Evolutionary conservation across 1,140 invertebrate species (phyloP), one percentile per base, ranked within the genome.

Genomic region (Listronotus oregonensis): DNA sequence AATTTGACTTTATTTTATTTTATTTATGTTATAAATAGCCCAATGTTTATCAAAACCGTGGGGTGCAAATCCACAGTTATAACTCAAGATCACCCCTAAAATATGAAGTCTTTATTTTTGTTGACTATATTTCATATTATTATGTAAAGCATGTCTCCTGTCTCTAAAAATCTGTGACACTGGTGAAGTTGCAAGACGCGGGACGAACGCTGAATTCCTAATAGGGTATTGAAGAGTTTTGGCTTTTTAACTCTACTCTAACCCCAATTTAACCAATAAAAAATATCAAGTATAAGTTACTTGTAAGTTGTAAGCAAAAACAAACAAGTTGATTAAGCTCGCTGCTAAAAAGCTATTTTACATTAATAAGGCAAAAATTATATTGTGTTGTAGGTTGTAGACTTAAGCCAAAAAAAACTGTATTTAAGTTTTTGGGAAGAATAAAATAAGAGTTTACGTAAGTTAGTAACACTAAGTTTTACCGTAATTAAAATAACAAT

Each of bases 111-210:
- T 61, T 61, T 51, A 61, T 52, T 61, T 61, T 61, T 18, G 58
- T 51, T 51, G 58, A 49, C 58, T 61, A 27, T 50, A 34, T 61
- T 39, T 32, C 43, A 21, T 61, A 61, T 61, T 61, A 61, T 61
- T 61, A 61, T 61, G 58, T 61, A 61, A 61, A 61, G 47, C 58
- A 47, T 51, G 58, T 61, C 46, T 50, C 43, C 15, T 51, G 58
- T 40, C 46, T 61, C 58, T 61, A 61, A 61, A 61, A 61, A 61
- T 51, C 58, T 49, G 46, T 49, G 44, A 61, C 58, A 40, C 18
- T 61, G 47, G 46, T 61, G 58, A 61, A 51, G 58, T 37, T 61
- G 49, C 58, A 61, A 61, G 47, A 37, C 42, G 47, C n/a, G 42
- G 21, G 17, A 61, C 58, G 58, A 12, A 6, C n/a, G n/a, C 47